Conservation (phyloP, 2,797 vertebrate species). For the Crocidura indochinensis region DNA sequence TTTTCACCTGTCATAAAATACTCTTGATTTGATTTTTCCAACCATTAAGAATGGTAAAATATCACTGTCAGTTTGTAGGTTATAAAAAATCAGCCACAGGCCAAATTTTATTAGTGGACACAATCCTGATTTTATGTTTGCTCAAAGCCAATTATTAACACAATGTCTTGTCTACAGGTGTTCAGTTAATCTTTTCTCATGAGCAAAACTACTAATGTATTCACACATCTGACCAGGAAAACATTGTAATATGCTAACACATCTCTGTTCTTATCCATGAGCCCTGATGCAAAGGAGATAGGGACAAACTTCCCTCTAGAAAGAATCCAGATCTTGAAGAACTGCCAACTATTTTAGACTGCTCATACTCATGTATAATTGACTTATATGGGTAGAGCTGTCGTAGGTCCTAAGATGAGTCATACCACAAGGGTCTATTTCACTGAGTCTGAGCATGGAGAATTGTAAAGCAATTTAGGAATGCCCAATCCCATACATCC, state of each 20-base stretch:
- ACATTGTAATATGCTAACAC: not conserved
- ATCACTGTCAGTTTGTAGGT: not conserved
- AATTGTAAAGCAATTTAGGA: not conserved
- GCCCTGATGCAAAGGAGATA: not conserved
- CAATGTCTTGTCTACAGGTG: not conserved
- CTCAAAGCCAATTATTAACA: slow-evolving; percentile 33
- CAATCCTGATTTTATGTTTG: not conserved
- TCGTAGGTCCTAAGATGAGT: not conserved
- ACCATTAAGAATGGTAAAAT: slow-evolving; percentile 10
- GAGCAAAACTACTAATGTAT: slow-evolving; percentile 27
- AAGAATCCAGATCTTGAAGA: slow-evolving; percentile 4
- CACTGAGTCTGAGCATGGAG: not conserved
- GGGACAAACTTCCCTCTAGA: slow-evolving; percentile 9
- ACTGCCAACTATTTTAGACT: not conserved
- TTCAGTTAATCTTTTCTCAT: slow-evolving; percentile 45
- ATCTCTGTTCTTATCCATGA: not conserved
- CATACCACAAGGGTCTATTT: slow-evolving; percentile 5
- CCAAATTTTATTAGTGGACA: not conserved
- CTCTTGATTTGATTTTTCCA: not conserved
- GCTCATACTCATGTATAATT: not conserved
- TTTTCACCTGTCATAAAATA: slow-evolving; percentile 58
- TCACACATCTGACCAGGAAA: slow-evolving; percentile 33
- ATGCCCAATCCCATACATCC: not conserved
- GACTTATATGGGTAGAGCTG: not conserved
- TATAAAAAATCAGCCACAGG: not conserved